These are phyloP conservation scores for Neria commutata DNA, from an alignment of 2,888 invertebrate genomes.

Conservation along the genomic window DNA sequence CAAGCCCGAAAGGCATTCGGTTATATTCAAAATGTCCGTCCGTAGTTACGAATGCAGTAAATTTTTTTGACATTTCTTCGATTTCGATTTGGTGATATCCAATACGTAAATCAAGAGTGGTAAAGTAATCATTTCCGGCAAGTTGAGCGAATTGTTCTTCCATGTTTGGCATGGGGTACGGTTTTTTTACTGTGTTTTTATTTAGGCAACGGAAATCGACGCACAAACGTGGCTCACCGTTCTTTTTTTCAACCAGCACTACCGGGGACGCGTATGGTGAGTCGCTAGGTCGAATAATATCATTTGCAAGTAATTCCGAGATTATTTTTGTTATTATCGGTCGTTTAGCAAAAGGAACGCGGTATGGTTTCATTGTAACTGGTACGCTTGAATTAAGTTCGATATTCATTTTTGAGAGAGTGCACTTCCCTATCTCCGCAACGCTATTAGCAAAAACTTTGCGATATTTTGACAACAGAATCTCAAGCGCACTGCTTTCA, in stretches of 20 bases:
- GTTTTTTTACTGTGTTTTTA: constrained; percentile 13
- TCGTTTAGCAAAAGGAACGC: constrained; percentile 14
- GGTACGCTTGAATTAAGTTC: not conserved
- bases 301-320: not conserved
- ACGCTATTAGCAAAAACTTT: not conserved
- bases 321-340: not conserved
- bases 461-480: not conserved
- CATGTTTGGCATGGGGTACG: constrained; percentile 27
- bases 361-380: constrained; percentile 7
- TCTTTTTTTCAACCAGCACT: constrained; percentile 11
- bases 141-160: constrained; percentile 24
- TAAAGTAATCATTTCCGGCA: constrained; percentile 15
- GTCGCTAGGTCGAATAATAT: not conserved
- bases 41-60: constrained; percentile 11
- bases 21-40: constrained; percentile 15
- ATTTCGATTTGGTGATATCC: constrained; percentile 17
- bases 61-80: not conserved
- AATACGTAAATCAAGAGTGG: constrained; percentile 16
- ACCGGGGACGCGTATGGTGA: constrained; percentile 19
- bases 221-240: constrained; percentile 25
- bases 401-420: constrained; percentile 3
- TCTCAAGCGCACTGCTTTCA: not conserved
- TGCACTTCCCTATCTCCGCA: constrained; percentile 14
- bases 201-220: constrained; percentile 17
- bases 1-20: constrained; percentile 12